Base-by-base conservation (phyloP, 2,797 vertebrate species). In the Scleropages formosus region DNA sequence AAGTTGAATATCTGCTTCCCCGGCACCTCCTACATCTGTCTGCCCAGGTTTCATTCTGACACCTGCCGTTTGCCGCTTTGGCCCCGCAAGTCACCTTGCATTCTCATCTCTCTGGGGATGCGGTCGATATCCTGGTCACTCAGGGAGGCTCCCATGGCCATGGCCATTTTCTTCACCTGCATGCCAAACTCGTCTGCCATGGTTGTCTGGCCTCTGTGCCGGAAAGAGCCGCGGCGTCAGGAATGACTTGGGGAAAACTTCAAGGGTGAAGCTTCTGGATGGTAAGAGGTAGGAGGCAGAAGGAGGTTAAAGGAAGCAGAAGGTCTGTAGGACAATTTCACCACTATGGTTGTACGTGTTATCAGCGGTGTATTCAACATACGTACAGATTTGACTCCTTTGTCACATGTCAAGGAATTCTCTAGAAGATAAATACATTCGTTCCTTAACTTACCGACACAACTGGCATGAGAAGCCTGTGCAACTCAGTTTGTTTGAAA, bases 101-200 rank as follows among this genome's bases (percentile, higher is more conserved):
- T 76, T 59, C 82, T 81, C 79, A 83, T 67, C 53, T 86, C 79
- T 0, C 11, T 62, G 27, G 86, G 83, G 74, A 90, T 78, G 59
- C 67, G 65, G 58, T 86, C 81, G 8, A 84, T 12, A 46, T 89
- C 77, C 76, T 82, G 82, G 80, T 90, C 86, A 0, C 85, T 84
- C 46, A 90, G 85, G 0, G 80, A 79, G 0, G 84, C 82, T 0
- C 88, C 89, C 84, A 85, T 78, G 11, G 83, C 85, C 75, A 85
- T 39, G 0, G 82, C 84, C 39, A 84, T 77, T 82, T 88, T 85
- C 84, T 87, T 90, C 72, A 85, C 75, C 72, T 83, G 82, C 0
- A 78, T 27, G 20, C 72, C 72, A 60, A 85, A 86, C 39, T 87
- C 79, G 9, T 87, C 84, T 0, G 80, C 86, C 86, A 84, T 87